phyloP scores from a whole-genome alignment of 1,140 invertebrate genomes.

The Dreissena rostriformis region DNA sequence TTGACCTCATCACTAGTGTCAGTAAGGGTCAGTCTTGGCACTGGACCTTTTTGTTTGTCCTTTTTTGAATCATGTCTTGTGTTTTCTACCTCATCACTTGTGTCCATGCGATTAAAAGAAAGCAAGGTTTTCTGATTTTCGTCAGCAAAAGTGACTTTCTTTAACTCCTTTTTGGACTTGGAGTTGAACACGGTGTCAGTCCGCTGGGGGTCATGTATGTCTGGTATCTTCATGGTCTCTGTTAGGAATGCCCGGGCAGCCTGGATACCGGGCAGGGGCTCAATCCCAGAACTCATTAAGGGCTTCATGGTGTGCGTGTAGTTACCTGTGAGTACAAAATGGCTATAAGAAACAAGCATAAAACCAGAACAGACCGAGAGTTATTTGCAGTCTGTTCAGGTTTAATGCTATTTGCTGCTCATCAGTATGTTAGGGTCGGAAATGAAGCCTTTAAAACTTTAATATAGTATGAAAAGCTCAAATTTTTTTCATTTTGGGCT shows the following conservation, averaged over 20 bases:
- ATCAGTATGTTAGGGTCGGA: no score
- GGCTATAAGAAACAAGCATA: no score
- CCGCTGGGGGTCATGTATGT: conserved; percentile 47
- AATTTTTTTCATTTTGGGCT: not conserved
- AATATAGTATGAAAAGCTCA: no score
- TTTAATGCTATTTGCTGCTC: no score
- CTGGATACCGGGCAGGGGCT: conserved; percentile 46
- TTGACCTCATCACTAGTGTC: no score
- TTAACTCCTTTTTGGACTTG: conserved; percentile 21
- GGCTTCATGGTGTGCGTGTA: no score
- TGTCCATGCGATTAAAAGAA: conserved; percentile 23
- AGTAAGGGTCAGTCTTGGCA: conserved; percentile 35
- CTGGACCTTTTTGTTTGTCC: conserved; percentile 22
- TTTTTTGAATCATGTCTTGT: conserved; percentile 32
- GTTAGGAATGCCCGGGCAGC: conserved; percentile 33
- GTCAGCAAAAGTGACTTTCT: conserved; percentile 57
- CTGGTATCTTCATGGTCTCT: conserved; percentile 51
- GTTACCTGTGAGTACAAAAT: not conserved
- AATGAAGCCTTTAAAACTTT: no score
- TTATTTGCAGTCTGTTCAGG: no score
- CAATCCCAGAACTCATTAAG: not conserved
- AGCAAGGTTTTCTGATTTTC: conserved; percentile 25
- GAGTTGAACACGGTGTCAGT: conserved; percentile 34
- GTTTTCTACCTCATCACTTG: not conserved
- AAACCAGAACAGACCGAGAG: no score